Conservation (phyloP, 2,797 vertebrate genomes). For the Helicolenus hilgendorfi region DNA sequence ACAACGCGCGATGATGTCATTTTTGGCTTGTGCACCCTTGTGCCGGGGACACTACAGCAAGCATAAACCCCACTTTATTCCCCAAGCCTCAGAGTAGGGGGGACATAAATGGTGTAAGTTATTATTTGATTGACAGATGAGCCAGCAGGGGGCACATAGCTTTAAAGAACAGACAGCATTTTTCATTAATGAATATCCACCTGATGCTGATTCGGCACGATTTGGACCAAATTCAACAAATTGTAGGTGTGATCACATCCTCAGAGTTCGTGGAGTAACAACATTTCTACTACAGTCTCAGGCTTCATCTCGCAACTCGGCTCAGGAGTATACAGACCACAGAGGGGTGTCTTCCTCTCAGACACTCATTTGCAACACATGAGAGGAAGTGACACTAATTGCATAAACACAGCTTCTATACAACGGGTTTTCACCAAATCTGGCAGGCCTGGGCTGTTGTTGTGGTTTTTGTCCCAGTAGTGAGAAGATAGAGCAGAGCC, state of each 20-base stretch:
- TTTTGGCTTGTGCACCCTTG: too few species aligned
- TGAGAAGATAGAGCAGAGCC: slow-evolving; percentile 58
- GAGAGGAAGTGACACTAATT: slow-evolving; percentile 33
- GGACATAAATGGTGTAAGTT: too few species aligned
- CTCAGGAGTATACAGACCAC: slow-evolving; percentile 16
- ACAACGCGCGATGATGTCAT: too few species aligned
- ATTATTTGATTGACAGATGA: too few species aligned
- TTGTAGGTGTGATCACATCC: slow-evolving; percentile 34
- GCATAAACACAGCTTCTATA: slow-evolving; percentile 29
- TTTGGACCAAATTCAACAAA: slow-evolving; percentile 24
- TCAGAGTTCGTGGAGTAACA: slow-evolving; percentile 11
- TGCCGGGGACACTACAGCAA: fast-evolving
- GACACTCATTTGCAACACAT: slow-evolving; percentile 35
- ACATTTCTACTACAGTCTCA: slow-evolving; percentile 20
- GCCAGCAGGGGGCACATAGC: background rate
- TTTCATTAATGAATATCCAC: background rate
- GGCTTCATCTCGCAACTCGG: slow-evolving; percentile 15
- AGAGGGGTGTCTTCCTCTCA: slow-evolving; percentile 52
- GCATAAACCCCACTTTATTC: too few species aligned
- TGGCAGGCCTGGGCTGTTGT: slow-evolving; percentile 55
- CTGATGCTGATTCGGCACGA: background rate
- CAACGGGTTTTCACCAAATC: slow-evolving; percentile 34
- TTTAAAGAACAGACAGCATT: background rate
- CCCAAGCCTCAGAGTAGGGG: too few species aligned
- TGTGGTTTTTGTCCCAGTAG: slow-evolving; percentile 48